These are phyloP conservation scores for Caenorhabditis remanei DNA, from an alignment of 1,140 invertebrate genomes.

Conservation along the genomic window DNA sequence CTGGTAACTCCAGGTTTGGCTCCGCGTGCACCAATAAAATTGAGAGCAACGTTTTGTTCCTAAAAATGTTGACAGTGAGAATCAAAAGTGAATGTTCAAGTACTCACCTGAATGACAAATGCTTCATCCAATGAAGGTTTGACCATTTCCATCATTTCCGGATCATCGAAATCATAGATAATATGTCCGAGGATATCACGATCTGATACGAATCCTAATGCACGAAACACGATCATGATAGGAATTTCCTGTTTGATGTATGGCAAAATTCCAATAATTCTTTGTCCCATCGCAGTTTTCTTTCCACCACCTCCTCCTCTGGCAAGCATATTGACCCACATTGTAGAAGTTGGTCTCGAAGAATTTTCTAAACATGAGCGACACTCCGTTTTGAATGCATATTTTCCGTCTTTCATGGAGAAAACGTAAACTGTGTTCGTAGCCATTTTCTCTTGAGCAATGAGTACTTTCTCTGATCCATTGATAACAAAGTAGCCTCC, in stretches of 20 bases:
- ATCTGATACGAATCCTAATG: slow-evolving; percentile 97
- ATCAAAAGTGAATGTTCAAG: neutral
- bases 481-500: slow-evolving; percentile 97
- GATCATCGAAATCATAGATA: slow-evolving; percentile 97
- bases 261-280: slow-evolving; percentile 95
- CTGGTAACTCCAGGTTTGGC: slow-evolving; percentile 96
- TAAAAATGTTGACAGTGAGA: slow-evolving; percentile 80
- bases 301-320: slow-evolving; percentile 83
- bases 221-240: slow-evolving; percentile 97
- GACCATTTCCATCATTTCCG: slow-evolving; percentile 99
- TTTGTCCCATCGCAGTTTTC: slow-evolving; percentile 96
- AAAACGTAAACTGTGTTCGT: slow-evolving; percentile 99
- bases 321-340: slow-evolving; percentile 99
- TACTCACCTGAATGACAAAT: slow-evolving; percentile 86
- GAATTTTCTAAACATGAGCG: slow-evolving; percentile 94
- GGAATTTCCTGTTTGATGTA: slow-evolving; percentile 99
- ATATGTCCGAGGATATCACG: slow-evolving; percentile 98
- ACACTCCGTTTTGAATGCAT: slow-evolving; percentile 95
- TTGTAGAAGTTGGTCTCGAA: slow-evolving; percentile 90
- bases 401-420: slow-evolving; percentile 94
- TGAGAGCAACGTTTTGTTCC: slow-evolving; percentile 97
- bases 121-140: slow-evolving; percentile 98
- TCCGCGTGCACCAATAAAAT: slow-evolving; percentile 96
- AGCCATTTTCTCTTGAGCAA: slow-evolving; percentile 99
- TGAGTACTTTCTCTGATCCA: slow-evolving; percentile 93